Base-by-base conservation (phyloP, 2,113 vertebrate species). In the Phylloscopus trochiloides region DNA sequence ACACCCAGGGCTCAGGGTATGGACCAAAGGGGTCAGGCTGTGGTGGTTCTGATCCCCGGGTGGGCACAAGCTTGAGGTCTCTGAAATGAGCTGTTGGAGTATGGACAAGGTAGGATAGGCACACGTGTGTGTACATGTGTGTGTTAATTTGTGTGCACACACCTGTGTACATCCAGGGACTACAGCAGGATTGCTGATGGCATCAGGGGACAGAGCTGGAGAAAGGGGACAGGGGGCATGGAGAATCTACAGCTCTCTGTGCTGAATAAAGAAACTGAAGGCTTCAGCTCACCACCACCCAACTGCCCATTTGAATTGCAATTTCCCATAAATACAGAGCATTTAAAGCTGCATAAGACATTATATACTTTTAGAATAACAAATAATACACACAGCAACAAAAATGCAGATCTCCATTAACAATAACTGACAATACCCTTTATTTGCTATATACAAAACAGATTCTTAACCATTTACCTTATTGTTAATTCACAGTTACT, bases 91-190 rank as follows among this genome's bases (percentile, higher is more conserved):
- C 50, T 26, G 24, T 34, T 3, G 11, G n/a, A 87, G n/a, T 29
- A 68, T 0, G 1, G n/a, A 24, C 24, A 51, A 48, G 7, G 17
- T 8, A 38, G 31, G 29, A 68, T 16, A 79, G 13, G 17, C 20
- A 26, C 26, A 29, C 1, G 1, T 2, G 1, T 22, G 24, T 17
- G 5, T 7, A 2, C 5, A 11, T 1, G 11, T 7, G 18, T 12
- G 24, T 3, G 1, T 7, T 8, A 29, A 52, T 28, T 54, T 40
- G 19, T 1, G 1, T 40, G 52, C 20, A 20, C 22, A 5, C 0
- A 0, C 4, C 20, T 38, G 6, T 40, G 31, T 0, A 0, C 14
- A 29, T 4, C 38, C 58, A 54, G 48, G 17, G 17, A 50, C 38
- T 38, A 48, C 52, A 75, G 55, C 17, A 50, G n/a, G 80, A 28